Evolutionary conservation across 2,797 vertebrate genomes (phyloP), one percentile per base, ranked within the genome.

Genomic region (Paedocypris micromegethes): DNA sequence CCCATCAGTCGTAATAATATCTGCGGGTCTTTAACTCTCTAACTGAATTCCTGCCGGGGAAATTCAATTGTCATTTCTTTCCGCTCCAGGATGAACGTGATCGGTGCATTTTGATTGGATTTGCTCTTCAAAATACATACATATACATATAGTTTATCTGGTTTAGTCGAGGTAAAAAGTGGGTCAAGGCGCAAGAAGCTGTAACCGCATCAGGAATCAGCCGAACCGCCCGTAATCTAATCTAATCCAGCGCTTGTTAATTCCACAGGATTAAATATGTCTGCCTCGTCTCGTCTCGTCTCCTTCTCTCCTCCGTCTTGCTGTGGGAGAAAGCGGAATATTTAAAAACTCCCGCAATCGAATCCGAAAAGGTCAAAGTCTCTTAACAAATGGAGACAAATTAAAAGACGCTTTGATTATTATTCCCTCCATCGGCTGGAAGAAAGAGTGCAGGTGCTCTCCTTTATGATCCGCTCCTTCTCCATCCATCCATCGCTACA

Each of bases 111-210:
- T 92, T 97, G 95, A 98, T 98, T 94, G 83, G 91, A 98, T 98
- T 98, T 94, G 76, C 86, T 65, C 83, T 91, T 77, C 84, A 92
- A 93, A 94, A 97, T 91, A 93, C 92, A 92, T 93, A 87, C 92
- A 98, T 98, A 97, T 98, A 98, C 96, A 98, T 97, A 97, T 95
- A 92, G 91, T 94, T 98, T 97, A 98, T 96, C 93, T 90, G 89
- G 95, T 98, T 98, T 97, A 85, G 86, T 86, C 84, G 83, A 85
- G 90, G 77, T 89, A 90, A 90, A 91, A 93, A 95, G 92, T 92
- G 38, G 92, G 92, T 92, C 92, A 90, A 92, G 90, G 91, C 92
- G 93, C 90, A 93, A 94, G 93, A 92, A 92, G 92, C 90, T 89
- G 23, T 95, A 96, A 96, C 94, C 96, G 95, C 91, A 97, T 95